phyloP scores from a whole-genome alignment of 2,888 invertebrate species.

The Lasioglossum zephyrum region DNA sequence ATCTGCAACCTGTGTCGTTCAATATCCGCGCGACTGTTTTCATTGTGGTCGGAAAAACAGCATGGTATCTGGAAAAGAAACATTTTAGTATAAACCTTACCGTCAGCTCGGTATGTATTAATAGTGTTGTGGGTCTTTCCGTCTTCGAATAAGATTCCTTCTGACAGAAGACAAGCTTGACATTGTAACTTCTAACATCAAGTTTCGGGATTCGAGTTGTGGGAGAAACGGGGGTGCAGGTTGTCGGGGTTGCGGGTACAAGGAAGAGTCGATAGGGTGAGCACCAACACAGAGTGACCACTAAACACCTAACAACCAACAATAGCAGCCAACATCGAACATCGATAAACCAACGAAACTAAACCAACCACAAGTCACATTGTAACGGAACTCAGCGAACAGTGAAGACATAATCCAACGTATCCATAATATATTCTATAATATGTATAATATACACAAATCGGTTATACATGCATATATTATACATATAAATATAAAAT shows the following conservation, averaged over 20 bases:
- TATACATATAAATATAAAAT: slow-evolving; percentile 43
- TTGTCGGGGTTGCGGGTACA: slow-evolving; percentile 72
- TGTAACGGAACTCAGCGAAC: slow-evolving; percentile 81
- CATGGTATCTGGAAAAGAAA: slow-evolving; percentile 62
- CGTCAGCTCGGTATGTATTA: slow-evolving; percentile 47
- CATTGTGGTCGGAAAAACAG: slow-evolving; percentile 54
- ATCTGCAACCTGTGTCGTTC: slow-evolving; percentile 36
- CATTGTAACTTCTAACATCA: slow-evolving; percentile 78
- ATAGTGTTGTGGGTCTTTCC: slow-evolving; percentile 37
- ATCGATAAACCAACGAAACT: slow-evolving; percentile 83
- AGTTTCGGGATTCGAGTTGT: slow-evolving; percentile 70
- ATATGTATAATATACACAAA: slow-evolving; percentile 54
- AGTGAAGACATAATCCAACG: slow-evolving; percentile 79
- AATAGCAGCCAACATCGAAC: slow-evolving; percentile 84
- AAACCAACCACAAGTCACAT: slow-evolving; percentile 83
- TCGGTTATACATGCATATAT: slow-evolving; percentile 33
- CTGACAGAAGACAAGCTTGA: slow-evolving; percentile 67
- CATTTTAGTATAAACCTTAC: slow-evolving; percentile 62
- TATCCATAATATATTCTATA: slow-evolving; percentile 57
- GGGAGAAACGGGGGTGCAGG: slow-evolving; percentile 68
- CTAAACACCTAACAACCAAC: slow-evolving; percentile 84
- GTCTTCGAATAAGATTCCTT: slow-evolving; percentile 48
- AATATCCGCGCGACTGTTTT: slow-evolving; percentile 25
- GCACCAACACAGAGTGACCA: slow-evolving; percentile 83
- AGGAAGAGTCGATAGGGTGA: slow-evolving; percentile 73